Percentiles rank a stretch among this genome's conserved stretches.
Conservation (phyloP, 2,888 invertebrate genomes). For the Gryllus longicercus region DNA sequence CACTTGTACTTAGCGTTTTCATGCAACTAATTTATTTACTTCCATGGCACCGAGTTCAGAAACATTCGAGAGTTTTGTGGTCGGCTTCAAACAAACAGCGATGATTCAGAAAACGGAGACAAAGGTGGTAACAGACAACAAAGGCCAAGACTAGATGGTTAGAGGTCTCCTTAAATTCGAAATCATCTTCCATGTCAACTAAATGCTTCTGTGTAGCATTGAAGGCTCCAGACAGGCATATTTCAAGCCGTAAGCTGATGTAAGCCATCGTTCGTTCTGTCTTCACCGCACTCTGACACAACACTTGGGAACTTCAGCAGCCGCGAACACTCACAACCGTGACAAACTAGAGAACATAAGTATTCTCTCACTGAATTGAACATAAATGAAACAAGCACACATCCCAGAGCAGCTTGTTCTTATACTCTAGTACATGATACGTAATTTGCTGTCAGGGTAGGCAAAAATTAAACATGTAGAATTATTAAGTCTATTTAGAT, state of each 20-base stretch:
- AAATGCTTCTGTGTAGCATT: too few species aligned
- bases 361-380: background rate
- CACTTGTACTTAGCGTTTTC: background rate
- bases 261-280: background rate
- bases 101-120: too few species aligned
- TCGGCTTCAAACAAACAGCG: background rate
- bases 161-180: too few species aligned
- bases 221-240: too few species aligned
- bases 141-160: too few species aligned
- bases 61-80: background rate
- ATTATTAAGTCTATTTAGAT: constrained; percentile 24
- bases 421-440: constrained; percentile 67
- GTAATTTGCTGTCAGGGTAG: constrained; percentile 87
- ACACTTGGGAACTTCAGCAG: background rate
- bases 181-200: too few species aligned
- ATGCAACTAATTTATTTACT: background rate
- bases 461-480: constrained; percentile 39
- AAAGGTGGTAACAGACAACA: too few species aligned
- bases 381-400: background rate
- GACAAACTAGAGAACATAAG: background rate
- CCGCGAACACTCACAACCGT: background rate
- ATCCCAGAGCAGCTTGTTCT: background rate
- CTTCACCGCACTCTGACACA: background rate
- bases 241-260: too few species aligned
- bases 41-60: background rate